These are phyloP conservation scores for Phataginus tetradactyla DNA, from an alignment of 2,797 vertebrate species.

Conservation along the genomic window DNA sequence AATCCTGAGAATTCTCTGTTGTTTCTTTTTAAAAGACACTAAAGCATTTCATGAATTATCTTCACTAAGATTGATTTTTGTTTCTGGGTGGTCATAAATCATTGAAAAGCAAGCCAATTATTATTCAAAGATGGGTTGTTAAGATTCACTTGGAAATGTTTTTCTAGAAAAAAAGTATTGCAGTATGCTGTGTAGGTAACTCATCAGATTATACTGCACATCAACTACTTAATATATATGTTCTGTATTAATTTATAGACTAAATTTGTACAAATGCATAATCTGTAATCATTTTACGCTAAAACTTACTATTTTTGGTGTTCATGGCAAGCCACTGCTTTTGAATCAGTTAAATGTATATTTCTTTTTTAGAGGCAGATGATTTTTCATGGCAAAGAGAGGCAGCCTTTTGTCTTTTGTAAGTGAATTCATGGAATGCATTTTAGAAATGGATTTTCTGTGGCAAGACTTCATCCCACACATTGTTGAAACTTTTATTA, in stretches of 20 bases:
- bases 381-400: conserved; percentile 32
- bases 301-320: neutral
- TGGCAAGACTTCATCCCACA: conserved; percentile 41
- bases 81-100: conserved; percentile 58
- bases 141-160: conserved; percentile 43
- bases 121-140: conserved; percentile 51
- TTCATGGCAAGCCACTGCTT: neutral
- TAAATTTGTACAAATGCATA: neutral
- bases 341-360: neutral
- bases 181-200: conserved; percentile 33
- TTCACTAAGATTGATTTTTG: conserved; percentile 58
- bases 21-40: conserved; percentile 19
- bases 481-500: conserved; percentile 66
- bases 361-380: neutral
- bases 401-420: conserved; percentile 17
- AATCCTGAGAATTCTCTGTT: conserved; percentile 21
- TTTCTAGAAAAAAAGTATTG: conserved; percentile 10
- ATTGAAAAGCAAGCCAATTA: conserved; percentile 59
- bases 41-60: conserved; percentile 58
- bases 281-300: neutral
- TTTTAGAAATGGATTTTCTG: conserved; percentile 61
- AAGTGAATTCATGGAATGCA: conserved; percentile 30
- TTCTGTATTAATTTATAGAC: conserved; percentile 5
- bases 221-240: neutral
- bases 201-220: neutral